A percentile compares a stretch with the other conserved stretches of the same genome.
Evolutionary conservation across 2,113 vertebrate genomes (phyloP).

Genomic region (Alces alces): DNA sequence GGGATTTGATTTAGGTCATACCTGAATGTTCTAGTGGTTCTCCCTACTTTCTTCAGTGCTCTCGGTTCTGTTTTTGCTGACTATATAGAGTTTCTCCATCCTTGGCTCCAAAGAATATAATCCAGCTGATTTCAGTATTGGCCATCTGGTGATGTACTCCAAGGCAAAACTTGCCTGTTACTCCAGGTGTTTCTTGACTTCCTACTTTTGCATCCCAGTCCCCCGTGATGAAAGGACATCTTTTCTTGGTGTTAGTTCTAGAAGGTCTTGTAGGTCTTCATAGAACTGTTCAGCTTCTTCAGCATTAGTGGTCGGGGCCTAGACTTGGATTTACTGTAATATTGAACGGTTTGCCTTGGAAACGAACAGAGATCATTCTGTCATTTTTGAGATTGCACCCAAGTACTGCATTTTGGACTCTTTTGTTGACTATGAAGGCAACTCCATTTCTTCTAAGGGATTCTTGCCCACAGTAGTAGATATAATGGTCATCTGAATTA

Average conservation of each 20-base stretch:
- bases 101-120: background rate
- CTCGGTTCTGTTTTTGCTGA: background rate
- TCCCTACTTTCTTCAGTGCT: background rate
- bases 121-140: background rate
- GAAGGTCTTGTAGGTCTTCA: background rate
- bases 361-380: background rate
- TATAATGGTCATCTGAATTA: background rate
- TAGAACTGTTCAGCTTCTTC: background rate
- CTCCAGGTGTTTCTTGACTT: background rate
- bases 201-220: background rate
- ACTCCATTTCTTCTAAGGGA: background rate
- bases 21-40: background rate
- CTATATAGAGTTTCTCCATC: background rate
- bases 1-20: background rate
- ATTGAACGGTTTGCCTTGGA: background rate
- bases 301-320: background rate
- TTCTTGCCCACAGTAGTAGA: background rate
- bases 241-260: background rate
- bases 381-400: background rate
- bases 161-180: background rate
- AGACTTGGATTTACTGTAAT: background rate
- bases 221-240: background rate
- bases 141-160: background rate
- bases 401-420: background rate
- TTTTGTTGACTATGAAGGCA: background rate